Conservation (phyloP, 2,888 invertebrate species). For the Archips crataeganus region DNA sequence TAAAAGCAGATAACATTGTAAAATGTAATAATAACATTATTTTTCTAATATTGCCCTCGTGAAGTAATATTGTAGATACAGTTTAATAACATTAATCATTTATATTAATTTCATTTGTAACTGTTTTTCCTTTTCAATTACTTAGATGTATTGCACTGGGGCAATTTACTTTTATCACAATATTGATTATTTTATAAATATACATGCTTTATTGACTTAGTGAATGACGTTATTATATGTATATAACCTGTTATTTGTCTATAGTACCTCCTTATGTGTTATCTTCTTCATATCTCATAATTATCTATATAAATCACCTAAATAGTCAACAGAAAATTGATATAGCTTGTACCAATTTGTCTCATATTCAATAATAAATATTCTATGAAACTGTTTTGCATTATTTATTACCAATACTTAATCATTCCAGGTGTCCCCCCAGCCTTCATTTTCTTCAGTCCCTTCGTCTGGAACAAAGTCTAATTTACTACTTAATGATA, state of each 20-base stretch:
- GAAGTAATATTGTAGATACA: constrained; percentile 11
- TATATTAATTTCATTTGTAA: constrained; percentile 6
- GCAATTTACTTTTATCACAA: constrained; percentile 25
- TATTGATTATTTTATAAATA: constrained; percentile 12
- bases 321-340: constrained; percentile 26
- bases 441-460: constrained; percentile 74
- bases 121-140: constrained; percentile 13
- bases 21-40: neutral
- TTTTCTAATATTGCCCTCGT: constrained; percentile 1
- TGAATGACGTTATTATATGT: neutral
- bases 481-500: constrained; percentile 73
- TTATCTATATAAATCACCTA: constrained; percentile 13
- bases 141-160: neutral
- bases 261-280: constrained; percentile 16
- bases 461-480: constrained; percentile 77
- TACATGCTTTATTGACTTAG: neutral
- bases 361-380: constrained; percentile 44
- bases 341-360: constrained; percentile 35
- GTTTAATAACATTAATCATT: constrained; percentile 7
- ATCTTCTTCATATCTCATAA: constrained; percentile 14
- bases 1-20: neutral
- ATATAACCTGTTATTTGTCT: constrained; percentile 9
- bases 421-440: constrained; percentile 85
- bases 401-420: constrained; percentile 46
- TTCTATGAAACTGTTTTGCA: constrained; percentile 31